Evolutionary conservation across 1,140 invertebrate genomes (phyloP), one percentile per base, ranked within the genome.

Genomic region (Papilio dardanus): DNA sequence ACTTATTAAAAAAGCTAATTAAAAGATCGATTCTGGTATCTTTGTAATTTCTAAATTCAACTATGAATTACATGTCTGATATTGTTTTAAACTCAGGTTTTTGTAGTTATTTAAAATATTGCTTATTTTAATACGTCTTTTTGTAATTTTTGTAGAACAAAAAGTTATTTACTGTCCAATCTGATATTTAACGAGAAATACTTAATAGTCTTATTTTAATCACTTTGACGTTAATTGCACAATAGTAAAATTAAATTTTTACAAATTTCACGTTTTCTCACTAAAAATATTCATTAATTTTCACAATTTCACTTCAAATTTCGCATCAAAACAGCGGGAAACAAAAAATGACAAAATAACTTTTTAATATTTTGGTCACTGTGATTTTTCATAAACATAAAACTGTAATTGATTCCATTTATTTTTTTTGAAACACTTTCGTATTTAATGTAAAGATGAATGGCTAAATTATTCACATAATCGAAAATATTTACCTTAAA

Each of bases 341-440:
- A 14, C 50, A 58, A 68, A 73, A 54, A 58, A 73, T 73, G 71
- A 73, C 71, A 73, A 73, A 73, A 73, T 58, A 73, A 73, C 71
- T 73, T 73, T 73, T 73, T 73, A 73, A 73, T 73, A 31, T 50
- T 58, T 58, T 35, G 50, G 21, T 31, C 50, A 33, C 71, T 21
- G 33, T 35, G 71, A 21, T 50, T 28, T 31, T 50, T 35, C 54
- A 19, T 30, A 58, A 46, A 54, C 46, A 54, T 30, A 31, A 54
- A 58, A 68, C 33, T 30, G 24, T 73, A 58, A 73, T 73, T 73
- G 28, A 73, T 73, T 50, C 24, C 1, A 2, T 12, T 24, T 10
- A 76, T 73, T 79, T 82, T 81, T 84, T 83, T 67, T 77, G 46
- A 77, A 77, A 77, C 73, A 71, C 65, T 74, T 67, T 71, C 6